phyloP scores from a whole-genome alignment of 2,797 vertebrate genomes.

The Spinibarbus caldwelli region DNA sequence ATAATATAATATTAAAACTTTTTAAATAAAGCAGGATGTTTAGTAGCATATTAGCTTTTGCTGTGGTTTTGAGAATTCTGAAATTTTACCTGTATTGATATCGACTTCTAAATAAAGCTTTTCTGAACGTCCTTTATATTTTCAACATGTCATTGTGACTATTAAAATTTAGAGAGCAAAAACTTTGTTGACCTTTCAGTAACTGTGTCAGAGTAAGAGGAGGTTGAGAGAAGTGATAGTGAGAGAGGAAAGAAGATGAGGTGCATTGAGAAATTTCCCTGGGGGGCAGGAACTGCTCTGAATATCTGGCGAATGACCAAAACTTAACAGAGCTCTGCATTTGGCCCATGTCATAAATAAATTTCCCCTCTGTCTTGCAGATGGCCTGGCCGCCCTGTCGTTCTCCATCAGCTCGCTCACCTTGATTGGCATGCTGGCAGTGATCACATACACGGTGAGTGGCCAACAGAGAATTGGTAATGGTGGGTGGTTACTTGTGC shows the following conservation, averaged over 20 bases:
- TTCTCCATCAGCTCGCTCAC: slow-evolving; percentile 98
- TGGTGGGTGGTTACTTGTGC: slow-evolving; percentile 53
- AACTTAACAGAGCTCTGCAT: slow-evolving; percentile 40
- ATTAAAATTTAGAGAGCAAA: slow-evolving; percentile 21
- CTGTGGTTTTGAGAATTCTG: too few species aligned
- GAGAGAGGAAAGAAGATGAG: slow-evolving; percentile 15
- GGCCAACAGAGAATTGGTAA: slow-evolving; percentile 50
- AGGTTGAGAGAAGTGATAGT: slow-evolving; percentile 24
- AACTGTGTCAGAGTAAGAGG: slow-evolving; percentile 31
- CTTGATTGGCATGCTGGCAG: slow-evolving; percentile 97
- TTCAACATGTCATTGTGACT: background rate
- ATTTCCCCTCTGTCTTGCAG: slow-evolving; percentile 72
- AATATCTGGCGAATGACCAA: slow-evolving; percentile 43
- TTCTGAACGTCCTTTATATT: background rate
- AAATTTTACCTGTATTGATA: background rate
- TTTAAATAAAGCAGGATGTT: background rate
- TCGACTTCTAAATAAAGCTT: background rate
- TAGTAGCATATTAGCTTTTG: background rate
- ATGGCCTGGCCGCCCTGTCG: slow-evolving; percentile 91
- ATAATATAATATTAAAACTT: too few species aligned
- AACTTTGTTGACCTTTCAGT: slow-evolving; percentile 45
- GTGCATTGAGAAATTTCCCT: slow-evolving; percentile 44
- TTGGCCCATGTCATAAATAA: slow-evolving; percentile 44
- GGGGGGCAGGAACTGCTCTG: slow-evolving; percentile 27
- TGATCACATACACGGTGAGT: slow-evolving; percentile 99